Evolutionary conservation across 2,797 vertebrate species (phyloP).

Genomic region (Lepilemur ruficaudatus): DNA sequence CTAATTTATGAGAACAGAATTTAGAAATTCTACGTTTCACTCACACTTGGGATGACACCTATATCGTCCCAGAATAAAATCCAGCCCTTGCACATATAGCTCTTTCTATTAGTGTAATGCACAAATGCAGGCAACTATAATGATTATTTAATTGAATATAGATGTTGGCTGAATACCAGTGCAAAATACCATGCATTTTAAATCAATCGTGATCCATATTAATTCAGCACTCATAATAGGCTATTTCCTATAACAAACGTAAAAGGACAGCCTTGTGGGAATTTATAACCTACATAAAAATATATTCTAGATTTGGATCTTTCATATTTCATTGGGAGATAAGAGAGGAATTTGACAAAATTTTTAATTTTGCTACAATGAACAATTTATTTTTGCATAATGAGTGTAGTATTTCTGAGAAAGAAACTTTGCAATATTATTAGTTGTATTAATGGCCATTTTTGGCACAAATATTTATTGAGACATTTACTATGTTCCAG

Average conservation of each 20-base stretch:
- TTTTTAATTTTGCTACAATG: conserved; percentile 39
- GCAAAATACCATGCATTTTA: conserved; percentile 70
- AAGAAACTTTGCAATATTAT: not conserved
- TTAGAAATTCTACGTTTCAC: not conserved
- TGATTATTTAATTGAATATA: conserved; percentile 76
- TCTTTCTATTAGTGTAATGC: conserved; percentile 55
- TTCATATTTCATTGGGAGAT: conserved; percentile 11
- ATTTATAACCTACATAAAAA: conserved; percentile 49
- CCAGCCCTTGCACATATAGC: not conserved
- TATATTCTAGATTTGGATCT: not conserved
- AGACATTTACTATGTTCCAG: not conserved
- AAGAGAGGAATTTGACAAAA: conserved; percentile 39
- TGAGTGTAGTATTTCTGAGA: not conserved
- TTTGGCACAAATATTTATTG: conserved; percentile 15
- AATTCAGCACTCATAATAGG: conserved; percentile 58
- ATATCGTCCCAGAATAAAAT: conserved; percentile 15
- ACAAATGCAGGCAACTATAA: conserved; percentile 41
- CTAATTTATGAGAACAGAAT: not conserved
- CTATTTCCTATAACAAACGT: conserved; percentile 59
- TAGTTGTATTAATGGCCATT: not conserved
- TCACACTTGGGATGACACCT: not conserved
- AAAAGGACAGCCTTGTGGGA: conserved; percentile 41
- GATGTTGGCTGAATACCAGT: conserved; percentile 70
- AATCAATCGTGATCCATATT: conserved; percentile 69
- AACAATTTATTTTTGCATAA: conserved; percentile 39